Evolutionary conservation across 2,888 invertebrate species (phyloP).

Genomic region (Cephus rjabovi): DNA sequence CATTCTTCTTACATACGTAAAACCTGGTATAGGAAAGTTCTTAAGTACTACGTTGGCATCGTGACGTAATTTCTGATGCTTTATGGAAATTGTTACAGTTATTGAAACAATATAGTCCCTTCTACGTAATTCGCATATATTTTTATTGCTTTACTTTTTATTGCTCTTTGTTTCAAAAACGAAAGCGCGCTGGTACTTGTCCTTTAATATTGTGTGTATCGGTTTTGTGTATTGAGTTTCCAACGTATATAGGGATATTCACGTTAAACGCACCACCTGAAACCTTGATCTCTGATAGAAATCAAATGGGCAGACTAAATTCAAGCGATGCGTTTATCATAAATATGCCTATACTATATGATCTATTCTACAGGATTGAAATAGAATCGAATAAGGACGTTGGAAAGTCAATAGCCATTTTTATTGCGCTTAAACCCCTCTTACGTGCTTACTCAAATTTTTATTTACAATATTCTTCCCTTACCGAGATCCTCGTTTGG

Average conservation of each 20-base stretch:
- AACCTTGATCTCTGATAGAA: neutral
- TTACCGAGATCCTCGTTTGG: neutral
- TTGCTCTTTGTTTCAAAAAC: neutral
- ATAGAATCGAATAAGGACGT: neutral
- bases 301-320: neutral
- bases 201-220: neutral
- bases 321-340: neutral
- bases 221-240: neutral
- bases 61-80: neutral
- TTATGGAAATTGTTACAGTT: too few relatives aligned
- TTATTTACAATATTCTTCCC: neutral
- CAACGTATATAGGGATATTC: neutral
- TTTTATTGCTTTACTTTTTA: neutral
- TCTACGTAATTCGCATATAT: too few relatives aligned
- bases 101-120: too few relatives aligned
- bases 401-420: neutral
- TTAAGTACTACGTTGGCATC: neutral
- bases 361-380: neutral
- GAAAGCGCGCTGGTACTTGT: neutral
- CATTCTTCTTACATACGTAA: neutral
- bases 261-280: neutral
- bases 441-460: neutral
- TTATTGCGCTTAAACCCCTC: neutral
- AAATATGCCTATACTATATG: neutral
- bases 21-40: neutral